phyloP scores from a whole-genome alignment of 2,888 invertebrate species.

The Ophraella communa region DNA sequence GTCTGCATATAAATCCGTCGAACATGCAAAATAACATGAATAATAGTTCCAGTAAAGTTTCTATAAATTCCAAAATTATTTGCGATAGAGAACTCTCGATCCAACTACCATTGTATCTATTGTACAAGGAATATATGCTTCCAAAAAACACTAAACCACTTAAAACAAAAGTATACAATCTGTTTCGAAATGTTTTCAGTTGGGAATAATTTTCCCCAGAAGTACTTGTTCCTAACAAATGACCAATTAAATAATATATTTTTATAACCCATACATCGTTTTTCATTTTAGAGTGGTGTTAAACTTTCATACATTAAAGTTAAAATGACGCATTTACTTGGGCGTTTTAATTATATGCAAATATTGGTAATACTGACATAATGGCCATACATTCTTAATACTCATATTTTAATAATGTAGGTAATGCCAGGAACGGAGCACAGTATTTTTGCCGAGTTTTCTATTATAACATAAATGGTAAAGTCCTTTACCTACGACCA shows the following conservation, averaged over 20 bases:
- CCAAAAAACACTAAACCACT: slow-evolving; percentile 12
- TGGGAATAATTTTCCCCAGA: neutral
- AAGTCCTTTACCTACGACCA: too few relatives aligned
- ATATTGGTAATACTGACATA: neutral
- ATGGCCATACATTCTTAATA: too few relatives aligned
- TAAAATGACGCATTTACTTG: neutral
- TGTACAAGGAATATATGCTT: slow-evolving; percentile 20
- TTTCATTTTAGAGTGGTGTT: neutral
- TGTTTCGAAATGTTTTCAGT: neutral
- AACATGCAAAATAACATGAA: slow-evolving; percentile 29
- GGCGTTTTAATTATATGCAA: neutral
- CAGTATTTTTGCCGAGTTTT: too few relatives aligned
- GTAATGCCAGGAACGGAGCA: too few relatives aligned
- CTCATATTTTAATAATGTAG: neutral
- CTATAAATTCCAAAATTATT: slow-evolving; percentile 24
- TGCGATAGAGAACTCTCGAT: slow-evolving; percentile 4
- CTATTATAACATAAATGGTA: too few relatives aligned
- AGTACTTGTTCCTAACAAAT: neutral
- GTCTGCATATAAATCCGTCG: slow-evolving; percentile 8
- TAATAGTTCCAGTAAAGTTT: slow-evolving; percentile 20
- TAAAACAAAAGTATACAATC: slow-evolving; percentile 10
- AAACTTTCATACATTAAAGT: neutral
- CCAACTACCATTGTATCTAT: slow-evolving; percentile 24
- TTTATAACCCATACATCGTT: slow-evolving; percentile 2
- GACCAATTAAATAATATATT: slow-evolving; percentile 1